Conservation (phyloP, 2,888 invertebrate species). For the Drosophila imparisetae region DNA sequence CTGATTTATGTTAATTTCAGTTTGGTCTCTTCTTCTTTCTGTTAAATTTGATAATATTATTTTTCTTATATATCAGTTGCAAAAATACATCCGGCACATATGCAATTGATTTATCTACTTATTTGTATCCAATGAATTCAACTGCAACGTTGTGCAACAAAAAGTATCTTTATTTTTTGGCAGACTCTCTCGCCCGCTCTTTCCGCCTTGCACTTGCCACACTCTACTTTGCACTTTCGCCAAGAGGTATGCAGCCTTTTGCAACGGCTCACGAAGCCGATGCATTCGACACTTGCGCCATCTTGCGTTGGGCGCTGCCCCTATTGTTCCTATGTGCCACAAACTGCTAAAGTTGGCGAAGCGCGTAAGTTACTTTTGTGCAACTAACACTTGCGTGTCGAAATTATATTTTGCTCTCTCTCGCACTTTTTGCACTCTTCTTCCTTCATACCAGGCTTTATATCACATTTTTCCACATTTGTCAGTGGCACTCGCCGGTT, state of each 20-base stretch:
- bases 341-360: conserved; percentile 81
- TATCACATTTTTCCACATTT: conserved; percentile 32
- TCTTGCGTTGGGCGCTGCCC: conserved; percentile 81
- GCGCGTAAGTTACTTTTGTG: conserved; percentile 79
- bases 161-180: not conserved
- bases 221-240: conserved; percentile 86
- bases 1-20: not conserved
- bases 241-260: conserved; percentile 84
- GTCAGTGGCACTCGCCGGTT: conserved; percentile 19
- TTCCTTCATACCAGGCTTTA: not conserved
- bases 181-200: not conserved
- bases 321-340: conserved; percentile 83
- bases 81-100: not conserved
- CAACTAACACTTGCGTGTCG: conserved; percentile 4
- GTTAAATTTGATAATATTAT: not conserved
- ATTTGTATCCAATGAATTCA: not conserved
- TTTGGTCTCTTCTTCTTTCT: not conserved
- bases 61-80: not conserved
- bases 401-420: conserved; percentile 18
- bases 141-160: not conserved
- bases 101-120: not conserved
- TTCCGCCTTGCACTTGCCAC: not conserved
- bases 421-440: not conserved
- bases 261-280: conserved; percentile 83
- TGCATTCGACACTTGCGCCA: conserved; percentile 67